Percentiles rank a stretch among this genome's conserved stretches.
Conservation (phyloP, 2,888 invertebrate species). For the Clunio marinus region DNA sequence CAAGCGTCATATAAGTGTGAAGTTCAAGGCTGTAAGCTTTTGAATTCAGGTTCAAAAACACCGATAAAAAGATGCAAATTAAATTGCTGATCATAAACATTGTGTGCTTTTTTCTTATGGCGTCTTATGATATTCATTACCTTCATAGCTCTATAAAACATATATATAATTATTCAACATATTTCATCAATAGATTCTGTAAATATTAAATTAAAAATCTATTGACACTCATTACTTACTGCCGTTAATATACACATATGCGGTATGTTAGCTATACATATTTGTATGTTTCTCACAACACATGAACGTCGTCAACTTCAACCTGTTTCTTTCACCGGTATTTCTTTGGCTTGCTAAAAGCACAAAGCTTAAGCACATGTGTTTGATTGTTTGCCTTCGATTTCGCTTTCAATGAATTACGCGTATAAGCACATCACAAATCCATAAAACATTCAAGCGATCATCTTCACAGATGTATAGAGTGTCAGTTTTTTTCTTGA, state of each 20-base stretch:
- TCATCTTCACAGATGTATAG: not conserved
- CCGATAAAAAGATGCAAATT: not conserved
- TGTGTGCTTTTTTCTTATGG: too few relatives aligned
- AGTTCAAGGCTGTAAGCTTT: too few relatives aligned
- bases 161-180: not conserved
- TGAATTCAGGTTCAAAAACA: too few relatives aligned
- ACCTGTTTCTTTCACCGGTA: not conserved
- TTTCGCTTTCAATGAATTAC: constrained; percentile 32
- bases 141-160: not conserved
- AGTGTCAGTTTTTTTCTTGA: not conserved
- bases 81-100: not conserved
- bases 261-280: not conserved
- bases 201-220: not conserved
- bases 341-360: not conserved
- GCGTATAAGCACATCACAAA: not conserved
- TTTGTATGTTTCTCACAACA: too few relatives aligned
- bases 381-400: constrained; percentile 13
- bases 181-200: constrained; percentile 10
- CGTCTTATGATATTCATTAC: not conserved
- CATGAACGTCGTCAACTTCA: constrained; percentile 13
- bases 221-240: not conserved
- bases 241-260: not conserved
- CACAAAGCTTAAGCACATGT: not conserved
- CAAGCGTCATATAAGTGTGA: too few relatives aligned
- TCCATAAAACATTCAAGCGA: not conserved